These are phyloP conservation scores for Barypeithes pellucidus DNA, from an alignment of 2,888 invertebrate species.

Conservation along the genomic window DNA sequence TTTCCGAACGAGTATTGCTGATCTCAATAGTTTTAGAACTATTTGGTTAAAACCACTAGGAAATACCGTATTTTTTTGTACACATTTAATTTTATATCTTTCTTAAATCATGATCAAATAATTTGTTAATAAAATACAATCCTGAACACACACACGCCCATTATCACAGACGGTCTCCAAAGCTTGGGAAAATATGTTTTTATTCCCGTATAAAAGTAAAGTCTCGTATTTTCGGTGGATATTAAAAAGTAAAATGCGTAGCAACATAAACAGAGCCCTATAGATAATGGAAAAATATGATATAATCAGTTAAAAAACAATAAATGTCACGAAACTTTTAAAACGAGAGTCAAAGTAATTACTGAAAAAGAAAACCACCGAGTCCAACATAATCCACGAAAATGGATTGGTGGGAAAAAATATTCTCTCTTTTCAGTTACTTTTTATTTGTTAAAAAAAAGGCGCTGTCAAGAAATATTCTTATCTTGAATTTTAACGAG, in stretches of 20 bases:
- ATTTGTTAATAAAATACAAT: conserved; percentile 10
- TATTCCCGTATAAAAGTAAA: neutral
- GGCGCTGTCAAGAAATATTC: no score
- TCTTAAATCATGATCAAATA: neutral
- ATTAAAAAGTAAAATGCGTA: neutral
- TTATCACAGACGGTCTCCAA: neutral
- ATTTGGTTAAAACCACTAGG: neutral
- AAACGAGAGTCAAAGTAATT: no score
- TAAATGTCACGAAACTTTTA: neutral
- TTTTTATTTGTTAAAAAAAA: no score
- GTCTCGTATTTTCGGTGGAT: neutral
- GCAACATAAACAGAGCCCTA: neutral
- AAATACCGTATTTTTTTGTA: conserved; percentile 4
- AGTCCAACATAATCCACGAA: no score
- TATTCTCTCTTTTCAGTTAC: no score
- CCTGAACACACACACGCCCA: no score
- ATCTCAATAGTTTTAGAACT: no score
- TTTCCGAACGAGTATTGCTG: no score
- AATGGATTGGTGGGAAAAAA: no score
- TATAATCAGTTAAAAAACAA: neutral
- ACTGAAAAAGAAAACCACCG: no score
- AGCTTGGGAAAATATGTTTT: conserved; percentile 14
- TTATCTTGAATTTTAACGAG: no score
- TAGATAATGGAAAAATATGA: neutral
- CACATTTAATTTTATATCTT: neutral